Conservation (phyloP, 2,797 vertebrate genomes). For the Notoglanidium macrostoma region DNA sequence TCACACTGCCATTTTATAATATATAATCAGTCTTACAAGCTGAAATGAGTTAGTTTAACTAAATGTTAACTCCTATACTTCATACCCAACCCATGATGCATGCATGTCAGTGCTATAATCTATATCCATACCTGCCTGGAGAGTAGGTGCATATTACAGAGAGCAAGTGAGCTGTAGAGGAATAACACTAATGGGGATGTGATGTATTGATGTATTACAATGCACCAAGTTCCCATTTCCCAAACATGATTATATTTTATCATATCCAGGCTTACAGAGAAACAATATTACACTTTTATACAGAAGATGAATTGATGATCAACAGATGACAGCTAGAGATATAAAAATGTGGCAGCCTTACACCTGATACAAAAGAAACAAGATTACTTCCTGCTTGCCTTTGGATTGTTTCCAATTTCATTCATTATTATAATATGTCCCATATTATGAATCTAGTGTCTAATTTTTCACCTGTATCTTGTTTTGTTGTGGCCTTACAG, state of each 20-base stretch:
- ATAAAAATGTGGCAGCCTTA: neutral
- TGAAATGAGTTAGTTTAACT: neutral
- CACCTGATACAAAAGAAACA: neutral
- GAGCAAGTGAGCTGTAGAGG: constrained; percentile 4
- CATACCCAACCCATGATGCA: neutral
- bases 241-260: constrained; percentile 10
- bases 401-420: neutral
- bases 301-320: constrained; percentile 7
- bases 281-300: constrained; percentile 13
- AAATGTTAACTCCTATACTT: neutral
- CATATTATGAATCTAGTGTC: neutral
- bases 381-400: neutral
- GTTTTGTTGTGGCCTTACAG: neutral
- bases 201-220: constrained; percentile 21
- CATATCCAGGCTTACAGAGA: constrained; percentile 7
- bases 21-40: constrained; percentile 1
- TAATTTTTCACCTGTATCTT: neutral
- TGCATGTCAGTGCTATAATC: neutral
- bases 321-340: neutral
- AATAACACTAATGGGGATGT: neutral
- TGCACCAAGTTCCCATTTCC: neutral
- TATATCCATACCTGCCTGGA: constrained; percentile 6
- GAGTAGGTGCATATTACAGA: neutral
- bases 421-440: neutral
- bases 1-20: neutral